Percentiles rank a stretch among this genome's conserved stretches.
Conservation (phyloP, 2,797 vertebrate species). For the Sylvilagus floridanus region DNA sequence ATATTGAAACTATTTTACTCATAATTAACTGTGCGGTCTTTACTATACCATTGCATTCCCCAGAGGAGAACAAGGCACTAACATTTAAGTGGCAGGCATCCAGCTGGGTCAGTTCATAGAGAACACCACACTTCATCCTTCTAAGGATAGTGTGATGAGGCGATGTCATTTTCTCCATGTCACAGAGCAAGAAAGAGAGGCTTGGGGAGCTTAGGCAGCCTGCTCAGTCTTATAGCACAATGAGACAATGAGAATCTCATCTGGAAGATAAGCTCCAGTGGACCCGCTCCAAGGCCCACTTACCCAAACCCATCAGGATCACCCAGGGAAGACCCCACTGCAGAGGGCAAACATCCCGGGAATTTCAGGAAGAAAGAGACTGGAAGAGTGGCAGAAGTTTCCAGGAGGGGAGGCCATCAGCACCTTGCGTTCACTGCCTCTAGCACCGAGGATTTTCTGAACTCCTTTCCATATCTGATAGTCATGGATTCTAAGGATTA, state of each 20-base stretch:
- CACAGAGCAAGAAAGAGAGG: neutral
- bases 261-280: too few relatives aligned
- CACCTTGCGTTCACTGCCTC: neutral
- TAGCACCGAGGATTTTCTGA: neutral
- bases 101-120: neutral
- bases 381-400: neutral
- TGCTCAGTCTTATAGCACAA: neutral
- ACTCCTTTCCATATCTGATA: neutral
- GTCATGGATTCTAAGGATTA: neutral
- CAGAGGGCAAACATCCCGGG: neutral
- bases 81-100: neutral
- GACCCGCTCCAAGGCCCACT: neutral
- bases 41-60: neutral
- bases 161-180: neutral
- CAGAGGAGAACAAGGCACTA: neutral
- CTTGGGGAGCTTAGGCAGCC: neutral
- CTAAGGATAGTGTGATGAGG: neutral
- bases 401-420: neutral
- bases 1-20: neutral
- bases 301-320: neutral
- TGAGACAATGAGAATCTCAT: neutral
- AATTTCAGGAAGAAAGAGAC: neutral
- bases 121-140: neutral
- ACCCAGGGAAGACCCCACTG: rapidly evolving
- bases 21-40: neutral